These are phyloP conservation scores for Liposcelis brunnea DNA, from an alignment of 2,888 invertebrate genomes.

Conservation along the genomic window DNA sequence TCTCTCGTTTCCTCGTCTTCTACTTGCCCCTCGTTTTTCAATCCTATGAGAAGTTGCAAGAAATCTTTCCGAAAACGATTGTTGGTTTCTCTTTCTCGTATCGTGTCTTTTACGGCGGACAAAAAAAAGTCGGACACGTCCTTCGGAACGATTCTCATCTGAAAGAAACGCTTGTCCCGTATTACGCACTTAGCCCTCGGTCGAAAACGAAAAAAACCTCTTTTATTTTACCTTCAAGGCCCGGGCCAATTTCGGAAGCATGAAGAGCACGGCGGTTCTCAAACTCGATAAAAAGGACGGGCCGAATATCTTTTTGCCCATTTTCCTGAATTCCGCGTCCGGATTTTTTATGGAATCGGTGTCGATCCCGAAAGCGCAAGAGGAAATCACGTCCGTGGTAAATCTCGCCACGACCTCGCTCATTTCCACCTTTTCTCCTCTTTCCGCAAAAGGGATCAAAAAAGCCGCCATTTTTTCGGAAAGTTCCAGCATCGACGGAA, in stretches of 20 bases:
- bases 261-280: background rate
- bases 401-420: constrained; percentile 16
- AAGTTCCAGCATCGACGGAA: background rate
- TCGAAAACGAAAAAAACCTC: too few species aligned
- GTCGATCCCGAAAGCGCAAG: constrained; percentile 19
- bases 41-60: constrained; percentile 34
- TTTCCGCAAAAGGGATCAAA: background rate
- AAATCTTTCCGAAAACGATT: constrained; percentile 33
- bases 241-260: background rate
- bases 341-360: constrained; percentile 15
- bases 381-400: constrained; percentile 20
- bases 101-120: constrained; percentile 25
- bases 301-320: constrained; percentile 13
- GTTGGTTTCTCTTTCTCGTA: constrained; percentile 26
- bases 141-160: background rate
- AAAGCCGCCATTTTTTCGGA: background rate
- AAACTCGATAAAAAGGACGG: constrained; percentile 11
- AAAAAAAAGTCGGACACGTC: constrained; percentile 21
- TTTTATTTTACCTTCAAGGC: background rate
- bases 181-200: too few species aligned
- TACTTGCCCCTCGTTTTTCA: constrained; percentile 23
- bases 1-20: background rate
- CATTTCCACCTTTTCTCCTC: background rate
- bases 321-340: constrained; percentile 14
- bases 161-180: background rate